Conservation (phyloP, 2,888 invertebrate genomes). For the Podotricha telesiphe region DNA sequence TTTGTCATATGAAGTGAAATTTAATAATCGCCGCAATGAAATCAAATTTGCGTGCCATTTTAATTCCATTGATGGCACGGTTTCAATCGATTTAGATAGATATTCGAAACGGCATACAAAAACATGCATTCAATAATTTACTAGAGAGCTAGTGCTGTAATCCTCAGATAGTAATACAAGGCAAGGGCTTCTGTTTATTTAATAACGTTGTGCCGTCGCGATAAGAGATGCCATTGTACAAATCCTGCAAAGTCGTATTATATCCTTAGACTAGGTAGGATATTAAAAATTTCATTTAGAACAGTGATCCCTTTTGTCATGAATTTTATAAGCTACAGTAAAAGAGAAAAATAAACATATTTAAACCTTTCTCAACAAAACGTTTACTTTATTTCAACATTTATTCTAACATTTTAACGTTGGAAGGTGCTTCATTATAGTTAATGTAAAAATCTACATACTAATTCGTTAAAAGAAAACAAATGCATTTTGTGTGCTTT, state of each 20-base stretch:
- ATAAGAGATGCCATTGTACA: conserved; percentile 70
- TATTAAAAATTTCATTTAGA: conserved; percentile 35
- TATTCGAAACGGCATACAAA: conserved; percentile 30
- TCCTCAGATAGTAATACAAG: conserved; percentile 57
- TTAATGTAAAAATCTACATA: background rate
- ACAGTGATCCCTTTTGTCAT: conserved; percentile 13
- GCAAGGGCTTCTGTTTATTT: conserved; percentile 72
- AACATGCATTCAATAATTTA: conserved; percentile 62
- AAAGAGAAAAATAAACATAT: conserved; percentile 7
- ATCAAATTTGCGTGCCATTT: conserved; percentile 21
- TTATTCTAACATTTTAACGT: conserved; percentile 4
- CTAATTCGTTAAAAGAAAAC: too few relatives aligned
- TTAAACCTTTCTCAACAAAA: conserved; percentile 7
- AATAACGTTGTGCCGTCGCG: conserved; percentile 72
- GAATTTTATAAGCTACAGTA: conserved; percentile 2
- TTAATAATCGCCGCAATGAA: background rate
- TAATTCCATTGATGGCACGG: conserved; percentile 27
- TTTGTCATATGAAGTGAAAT: background rate
- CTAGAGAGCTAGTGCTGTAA: conserved; percentile 54
- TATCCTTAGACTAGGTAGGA: conserved; percentile 31
- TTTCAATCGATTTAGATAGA: conserved; percentile 28
- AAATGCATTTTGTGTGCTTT: background rate
- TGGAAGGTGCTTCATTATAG: background rate
- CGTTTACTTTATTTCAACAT: conserved; percentile 11
- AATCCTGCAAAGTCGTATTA: conserved; percentile 51